These are phyloP conservation scores for Sylvicapra grimmia DNA, from an alignment of 2,113 vertebrate species.

Conservation along the genomic window DNA sequence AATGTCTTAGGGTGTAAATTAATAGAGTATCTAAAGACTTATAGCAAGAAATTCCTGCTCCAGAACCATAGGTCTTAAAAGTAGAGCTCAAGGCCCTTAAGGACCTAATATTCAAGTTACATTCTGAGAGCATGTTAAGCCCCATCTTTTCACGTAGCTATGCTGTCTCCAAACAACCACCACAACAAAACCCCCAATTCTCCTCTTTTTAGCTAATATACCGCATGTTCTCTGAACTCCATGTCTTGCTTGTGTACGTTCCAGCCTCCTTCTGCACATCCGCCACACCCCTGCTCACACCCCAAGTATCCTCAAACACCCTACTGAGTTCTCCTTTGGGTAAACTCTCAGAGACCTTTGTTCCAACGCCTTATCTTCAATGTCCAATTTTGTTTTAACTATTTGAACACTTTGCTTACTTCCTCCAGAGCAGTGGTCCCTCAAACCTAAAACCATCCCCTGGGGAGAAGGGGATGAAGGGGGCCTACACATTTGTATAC, in stretches of 20 bases:
- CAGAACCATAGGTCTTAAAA: neutral
- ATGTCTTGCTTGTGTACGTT: neutral
- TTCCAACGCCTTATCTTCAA: neutral
- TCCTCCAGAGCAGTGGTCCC: neutral
- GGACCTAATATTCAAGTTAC: neutral
- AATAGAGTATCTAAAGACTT: neutral
- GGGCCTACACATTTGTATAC: neutral
- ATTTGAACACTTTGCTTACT: neutral
- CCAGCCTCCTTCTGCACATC: neutral
- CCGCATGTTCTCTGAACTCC: too few species aligned
- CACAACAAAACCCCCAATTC: fast-evolving
- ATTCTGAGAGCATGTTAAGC: neutral
- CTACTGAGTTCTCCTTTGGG: neutral
- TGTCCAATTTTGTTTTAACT: neutral
- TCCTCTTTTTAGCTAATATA: neutral
- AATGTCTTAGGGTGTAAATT: constrained; percentile 6
- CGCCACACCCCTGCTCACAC: too few species aligned
- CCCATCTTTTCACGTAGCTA: neutral
- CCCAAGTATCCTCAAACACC: neutral
- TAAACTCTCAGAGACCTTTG: neutral
- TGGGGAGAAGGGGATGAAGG: neutral
- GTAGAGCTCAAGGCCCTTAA: neutral
- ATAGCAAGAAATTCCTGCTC: neutral
- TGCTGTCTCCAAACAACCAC: neutral
- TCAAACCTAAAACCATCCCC: neutral